Conservation (phyloP, 2,888 invertebrate species). For the Zygothrica quintamaculata region DNA sequence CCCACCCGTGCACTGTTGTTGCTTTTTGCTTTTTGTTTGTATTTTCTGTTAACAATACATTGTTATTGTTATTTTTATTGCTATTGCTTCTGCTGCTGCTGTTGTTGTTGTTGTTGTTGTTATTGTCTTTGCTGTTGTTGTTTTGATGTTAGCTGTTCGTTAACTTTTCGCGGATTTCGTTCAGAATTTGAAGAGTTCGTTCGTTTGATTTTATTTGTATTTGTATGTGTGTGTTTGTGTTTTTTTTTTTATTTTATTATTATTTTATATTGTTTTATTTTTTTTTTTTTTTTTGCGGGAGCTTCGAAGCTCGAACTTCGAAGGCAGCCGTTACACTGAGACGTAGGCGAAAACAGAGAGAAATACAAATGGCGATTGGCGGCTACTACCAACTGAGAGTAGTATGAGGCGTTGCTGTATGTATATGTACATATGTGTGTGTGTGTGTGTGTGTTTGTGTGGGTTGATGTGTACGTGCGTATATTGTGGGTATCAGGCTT, state of each 20-base stretch:
- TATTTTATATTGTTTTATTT: no score
- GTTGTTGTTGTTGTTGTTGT: not conserved
- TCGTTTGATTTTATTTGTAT: conserved; percentile 29
- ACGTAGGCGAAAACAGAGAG: conserved; percentile 39
- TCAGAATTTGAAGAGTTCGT: conserved; percentile 37
- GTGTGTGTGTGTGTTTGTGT: conserved; percentile 1
- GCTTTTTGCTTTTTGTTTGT: conserved; percentile 9
- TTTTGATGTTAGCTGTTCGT: conserved; percentile 5
- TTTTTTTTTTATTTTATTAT: not conserved
- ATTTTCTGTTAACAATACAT: conserved; percentile 35
- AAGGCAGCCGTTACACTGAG: conserved; percentile 63
- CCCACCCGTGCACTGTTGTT: conserved; percentile 35
- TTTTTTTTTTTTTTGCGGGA: conserved; percentile 31
- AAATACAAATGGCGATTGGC: conserved; percentile 48
- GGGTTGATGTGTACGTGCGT: conserved; percentile 2
- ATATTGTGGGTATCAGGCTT: no score
- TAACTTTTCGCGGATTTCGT: conserved; percentile 48
- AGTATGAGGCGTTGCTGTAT: not conserved
- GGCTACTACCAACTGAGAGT: conserved; percentile 27
- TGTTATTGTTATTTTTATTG: conserved; percentile 8
- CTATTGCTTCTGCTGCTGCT: conserved; percentile 8
- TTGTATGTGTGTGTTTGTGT: no score
- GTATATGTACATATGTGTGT: not conserved
- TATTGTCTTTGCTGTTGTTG: not conserved
- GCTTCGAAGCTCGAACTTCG: conserved; percentile 61